Evolutionary conservation across 1,140 invertebrate species (phyloP).

Genomic region (Dufourea novaeangliae): DNA sequence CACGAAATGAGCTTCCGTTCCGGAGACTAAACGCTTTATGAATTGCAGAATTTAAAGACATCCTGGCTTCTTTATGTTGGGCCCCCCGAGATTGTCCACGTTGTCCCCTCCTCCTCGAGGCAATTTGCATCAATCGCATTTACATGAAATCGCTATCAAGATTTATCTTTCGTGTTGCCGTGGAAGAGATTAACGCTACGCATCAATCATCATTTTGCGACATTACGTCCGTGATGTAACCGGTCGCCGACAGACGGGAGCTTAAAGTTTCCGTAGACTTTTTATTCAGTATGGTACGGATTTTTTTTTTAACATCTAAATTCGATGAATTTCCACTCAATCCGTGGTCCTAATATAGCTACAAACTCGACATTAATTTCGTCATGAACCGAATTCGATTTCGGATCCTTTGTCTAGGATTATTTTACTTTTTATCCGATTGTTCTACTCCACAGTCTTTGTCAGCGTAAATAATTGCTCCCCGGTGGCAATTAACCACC

Average conservation of each 20-base stretch:
- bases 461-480: background rate
- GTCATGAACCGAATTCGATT: too few relatives aligned
- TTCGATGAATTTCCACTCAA: too few relatives aligned
- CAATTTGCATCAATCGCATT: slow-evolving; percentile 42
- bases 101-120: too few relatives aligned
- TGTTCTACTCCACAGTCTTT: too few relatives aligned
- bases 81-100: background rate
- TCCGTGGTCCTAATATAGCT: too few relatives aligned
- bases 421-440: background rate
- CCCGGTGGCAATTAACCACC: background rate
- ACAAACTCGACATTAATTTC: too few relatives aligned
- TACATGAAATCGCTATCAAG: slow-evolving; percentile 41
- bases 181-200: slow-evolving; percentile 32
- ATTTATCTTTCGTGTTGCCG: slow-evolving; percentile 29
- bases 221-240: slow-evolving; percentile 25
- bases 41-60: background rate
- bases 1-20: background rate
- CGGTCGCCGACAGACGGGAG: background rate
- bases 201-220: slow-evolving; percentile 43
- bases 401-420: too few relatives aligned
- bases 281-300: background rate
- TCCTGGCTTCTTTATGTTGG: background rate
- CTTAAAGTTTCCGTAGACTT: background rate
- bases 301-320: too few relatives aligned
- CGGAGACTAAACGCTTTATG: background rate